Evolutionary conservation across 2,888 invertebrate genomes (phyloP).

Genomic region (Pyrocoelia pectoralis): DNA sequence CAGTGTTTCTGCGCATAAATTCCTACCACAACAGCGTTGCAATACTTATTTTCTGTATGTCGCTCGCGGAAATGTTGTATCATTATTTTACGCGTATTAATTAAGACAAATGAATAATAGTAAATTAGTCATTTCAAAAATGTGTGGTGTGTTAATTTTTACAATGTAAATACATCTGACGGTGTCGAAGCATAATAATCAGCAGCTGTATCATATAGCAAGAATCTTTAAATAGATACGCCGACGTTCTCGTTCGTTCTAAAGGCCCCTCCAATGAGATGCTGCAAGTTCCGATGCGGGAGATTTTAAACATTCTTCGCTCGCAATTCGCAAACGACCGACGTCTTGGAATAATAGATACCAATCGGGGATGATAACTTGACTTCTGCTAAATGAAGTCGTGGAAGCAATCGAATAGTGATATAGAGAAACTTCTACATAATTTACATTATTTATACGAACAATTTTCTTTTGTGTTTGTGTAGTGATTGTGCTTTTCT

Average conservation of each 20-base stretch:
- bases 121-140: no score
- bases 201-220: conserved; percentile 41
- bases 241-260: conserved; percentile 45
- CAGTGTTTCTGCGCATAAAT: neutral
- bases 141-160: no score
- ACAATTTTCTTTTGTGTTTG: conserved; percentile 49
- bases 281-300: conserved; percentile 50
- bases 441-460: conserved; percentile 31
- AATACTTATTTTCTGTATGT: no score
- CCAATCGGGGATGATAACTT: conserved; percentile 78
- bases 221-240: conserved; percentile 51
- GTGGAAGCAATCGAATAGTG: conserved; percentile 58
- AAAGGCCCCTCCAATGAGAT: conserved; percentile 41
- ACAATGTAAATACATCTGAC: neutral
- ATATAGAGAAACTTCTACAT: conserved; percentile 49
- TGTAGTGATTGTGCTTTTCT: conserved; percentile 51
- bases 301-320: conserved; percentile 75
- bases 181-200: conserved; percentile 16
- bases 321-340: conserved; percentile 93
- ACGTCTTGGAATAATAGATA: conserved; percentile 82
- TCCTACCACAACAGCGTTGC: neutral
- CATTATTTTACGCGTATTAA: no score
- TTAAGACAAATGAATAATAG: no score
- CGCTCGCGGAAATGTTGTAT: no score
- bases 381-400: conserved; percentile 73